A percentile compares a stretch with the other conserved stretches of the same genome.
Conservation (phyloP, 2,797 vertebrate species). For the Thunnus albacares region DNA sequence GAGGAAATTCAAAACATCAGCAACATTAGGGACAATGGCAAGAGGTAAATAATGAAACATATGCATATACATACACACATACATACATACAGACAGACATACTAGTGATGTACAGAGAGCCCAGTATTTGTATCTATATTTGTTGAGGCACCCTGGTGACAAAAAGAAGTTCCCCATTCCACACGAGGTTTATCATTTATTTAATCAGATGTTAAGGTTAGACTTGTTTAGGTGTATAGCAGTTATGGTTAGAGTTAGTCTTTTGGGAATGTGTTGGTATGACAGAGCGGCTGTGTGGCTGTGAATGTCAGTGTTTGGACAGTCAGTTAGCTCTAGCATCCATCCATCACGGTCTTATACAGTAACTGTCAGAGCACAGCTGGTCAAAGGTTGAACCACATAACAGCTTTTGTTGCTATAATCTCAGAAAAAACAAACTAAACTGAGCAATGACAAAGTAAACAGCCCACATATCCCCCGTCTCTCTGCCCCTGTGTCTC, state of each 20-base stretch:
- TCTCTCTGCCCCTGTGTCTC: background rate
- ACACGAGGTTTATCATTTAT: too few relatives aligned
- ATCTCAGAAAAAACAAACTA: conserved; percentile 62
- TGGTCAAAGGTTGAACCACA: conserved; percentile 60
- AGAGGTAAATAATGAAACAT: too few relatives aligned
- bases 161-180: too few relatives aligned
- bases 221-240: background rate
- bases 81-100: too few relatives aligned
- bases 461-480: conserved; percentile 8
- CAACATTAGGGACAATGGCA: too few relatives aligned
- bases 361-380: conserved; percentile 56
- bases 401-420: conserved; percentile 57
- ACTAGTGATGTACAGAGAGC: too few relatives aligned
- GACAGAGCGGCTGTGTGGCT: background rate
- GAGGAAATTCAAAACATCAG: too few relatives aligned
- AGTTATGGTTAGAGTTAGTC: too few relatives aligned
- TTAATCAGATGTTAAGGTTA: background rate
- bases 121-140: too few relatives aligned
- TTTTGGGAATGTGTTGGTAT: conserved; percentile 5
- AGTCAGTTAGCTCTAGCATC: conserved; percentile 9
- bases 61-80: too few relatives aligned
- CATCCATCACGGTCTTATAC: conserved; percentile 58
- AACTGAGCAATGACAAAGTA: conserved; percentile 37
- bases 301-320: conserved; percentile 49
- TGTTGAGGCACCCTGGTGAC: too few relatives aligned